Evolutionary conservation across 2,797 vertebrate species (phyloP), one percentile per base, ranked within the genome.

Genomic region (Etheostoma perlongum): DNA sequence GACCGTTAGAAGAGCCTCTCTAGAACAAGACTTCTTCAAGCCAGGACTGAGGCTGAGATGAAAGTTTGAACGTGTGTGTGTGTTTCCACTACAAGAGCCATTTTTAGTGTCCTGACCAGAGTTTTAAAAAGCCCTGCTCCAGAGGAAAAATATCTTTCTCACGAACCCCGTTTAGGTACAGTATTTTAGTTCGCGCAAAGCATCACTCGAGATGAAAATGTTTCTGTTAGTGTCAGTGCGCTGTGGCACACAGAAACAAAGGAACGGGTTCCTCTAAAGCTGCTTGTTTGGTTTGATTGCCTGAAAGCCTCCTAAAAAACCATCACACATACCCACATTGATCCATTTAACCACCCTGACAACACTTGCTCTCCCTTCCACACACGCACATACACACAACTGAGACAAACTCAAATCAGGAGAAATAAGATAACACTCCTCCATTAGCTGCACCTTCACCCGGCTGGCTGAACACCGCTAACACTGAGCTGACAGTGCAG

Each of bases 281-380:
- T 86, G 84, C 86, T 81, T 86, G 79, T 87, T 88, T 88, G 87
- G 90, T 92, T 89, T 78, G 85, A 89, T 87, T 91, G 86, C 89
- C 85, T 89, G 76, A 89, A 91, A 91, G 76, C 87, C 81, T 88
- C 76, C 85, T 81, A 68, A 79, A 82, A 79, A 76, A 70, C 6
- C 55, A 81, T 72, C 82, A 81, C 69, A 76, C 81, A 71, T 58
- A 74, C 81, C 64, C 79, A 81, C 81, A 72, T 68, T 81, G 76
- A 84, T 85, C 82, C 82, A 77, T 80, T 82, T 74, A 89, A 81
- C 81, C 79, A 78, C 79, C 81, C 77, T 55, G 67, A 83, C 81
- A 82, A 82, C 86, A 68, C 81, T 68, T 16, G 3, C 62, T 67
- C 81, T 36, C 57, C 40, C 70, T 30, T 21, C 18, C 67, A 52